A percentile compares a stretch with the other conserved stretches of the same genome.
Evolutionary conservation across 2,888 invertebrate genomes (phyloP).

Genomic region (Oxystoma pomonae): DNA sequence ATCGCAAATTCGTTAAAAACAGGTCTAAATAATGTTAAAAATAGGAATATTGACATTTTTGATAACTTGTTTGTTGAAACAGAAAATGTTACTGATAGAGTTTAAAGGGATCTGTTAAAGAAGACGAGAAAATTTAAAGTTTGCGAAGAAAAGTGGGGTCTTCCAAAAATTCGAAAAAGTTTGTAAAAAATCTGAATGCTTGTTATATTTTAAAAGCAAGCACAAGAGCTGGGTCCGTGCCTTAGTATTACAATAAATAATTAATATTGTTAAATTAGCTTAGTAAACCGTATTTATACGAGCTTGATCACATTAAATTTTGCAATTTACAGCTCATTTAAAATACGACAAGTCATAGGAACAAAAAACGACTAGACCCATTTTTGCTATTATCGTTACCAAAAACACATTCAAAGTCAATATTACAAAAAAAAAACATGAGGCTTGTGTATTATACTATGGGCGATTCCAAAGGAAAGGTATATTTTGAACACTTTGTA

Average conservation of each 20-base stretch:
- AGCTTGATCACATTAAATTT: constrained; percentile 45
- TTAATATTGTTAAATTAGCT: constrained; percentile 47
- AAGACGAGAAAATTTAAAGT: not conserved
- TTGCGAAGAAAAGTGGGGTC: not conserved
- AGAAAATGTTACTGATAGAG: too few species aligned
- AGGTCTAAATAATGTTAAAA: too few species aligned
- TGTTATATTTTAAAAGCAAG: constrained; percentile 41
- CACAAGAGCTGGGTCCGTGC: constrained; percentile 50
- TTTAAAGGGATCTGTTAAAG: too few species aligned
- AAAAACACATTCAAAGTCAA: not conserved
- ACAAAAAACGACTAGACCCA: not conserved
- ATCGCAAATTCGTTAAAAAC: too few species aligned
- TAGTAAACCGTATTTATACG: constrained; percentile 41
- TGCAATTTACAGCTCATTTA: constrained; percentile 32
- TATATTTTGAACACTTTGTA: too few species aligned
- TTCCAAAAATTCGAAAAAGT: not conserved
- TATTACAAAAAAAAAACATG: too few species aligned
- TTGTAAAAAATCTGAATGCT: constrained; percentile 37
- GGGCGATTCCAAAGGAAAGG: too few species aligned
- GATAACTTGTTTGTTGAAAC: too few species aligned
- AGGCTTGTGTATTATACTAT: too few species aligned
- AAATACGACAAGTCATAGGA: too few species aligned
- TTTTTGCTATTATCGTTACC: constrained; percentile 1
- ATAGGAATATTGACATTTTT: too few species aligned
- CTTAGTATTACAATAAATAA: constrained; percentile 51